Evolutionary conservation across 2,797 vertebrate genomes (phyloP).

Genomic region (Catostomus latipinnis): DNA sequence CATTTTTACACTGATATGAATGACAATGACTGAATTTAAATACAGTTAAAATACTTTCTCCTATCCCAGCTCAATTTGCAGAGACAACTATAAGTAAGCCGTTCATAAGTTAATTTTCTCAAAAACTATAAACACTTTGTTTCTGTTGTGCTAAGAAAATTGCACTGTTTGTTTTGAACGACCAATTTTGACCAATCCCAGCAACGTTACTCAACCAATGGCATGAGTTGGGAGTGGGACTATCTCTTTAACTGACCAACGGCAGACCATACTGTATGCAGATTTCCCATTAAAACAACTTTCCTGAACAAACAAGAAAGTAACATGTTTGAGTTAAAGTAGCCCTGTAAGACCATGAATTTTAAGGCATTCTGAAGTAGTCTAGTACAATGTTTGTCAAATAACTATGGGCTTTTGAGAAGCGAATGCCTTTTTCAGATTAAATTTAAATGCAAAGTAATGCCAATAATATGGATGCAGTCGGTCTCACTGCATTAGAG

Average conservation of each 20-base stretch:
- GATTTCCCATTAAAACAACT: neutral
- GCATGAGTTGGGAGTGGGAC: neutral
- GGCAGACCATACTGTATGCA: neutral
- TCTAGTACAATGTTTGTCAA: neutral
- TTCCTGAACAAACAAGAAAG: too few species aligned
- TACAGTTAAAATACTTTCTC: too few species aligned
- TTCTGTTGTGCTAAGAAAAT: too few species aligned
- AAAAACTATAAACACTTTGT: too few species aligned
- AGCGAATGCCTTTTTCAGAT: slow-evolving; percentile 55
- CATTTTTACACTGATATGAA: too few species aligned
- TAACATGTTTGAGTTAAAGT: neutral
- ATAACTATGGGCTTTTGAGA: slow-evolving; percentile 27
- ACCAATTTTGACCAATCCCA: too few species aligned
- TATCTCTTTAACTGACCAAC: too few species aligned
- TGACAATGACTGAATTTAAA: too few species aligned
- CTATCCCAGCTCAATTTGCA: too few species aligned
- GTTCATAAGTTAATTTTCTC: too few species aligned
- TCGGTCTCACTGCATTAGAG: slow-evolving; percentile 55
- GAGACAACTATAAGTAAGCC: too few species aligned
- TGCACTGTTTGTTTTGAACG: too few species aligned
- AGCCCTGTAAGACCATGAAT: neutral
- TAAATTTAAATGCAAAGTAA: slow-evolving; percentile 79
- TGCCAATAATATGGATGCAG: slow-evolving; percentile 61
- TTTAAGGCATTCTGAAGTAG: slow-evolving; percentile 14
- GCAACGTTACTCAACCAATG: neutral